Evolutionary conservation across 2,888 invertebrate species (phyloP).

Genomic region (Dasysyrphus tricinctus): DNA sequence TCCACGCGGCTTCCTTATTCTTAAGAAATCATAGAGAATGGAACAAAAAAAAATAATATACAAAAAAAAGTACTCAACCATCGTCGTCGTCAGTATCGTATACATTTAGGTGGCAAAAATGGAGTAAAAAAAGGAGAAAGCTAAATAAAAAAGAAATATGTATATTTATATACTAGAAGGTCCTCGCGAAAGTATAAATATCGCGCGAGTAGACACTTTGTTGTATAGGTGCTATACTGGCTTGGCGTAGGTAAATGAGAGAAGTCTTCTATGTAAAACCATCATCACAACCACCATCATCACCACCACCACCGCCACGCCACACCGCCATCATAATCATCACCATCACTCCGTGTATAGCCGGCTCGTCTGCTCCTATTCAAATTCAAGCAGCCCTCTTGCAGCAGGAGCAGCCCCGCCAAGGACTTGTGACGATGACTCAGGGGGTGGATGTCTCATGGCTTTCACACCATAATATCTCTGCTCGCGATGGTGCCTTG

Average conservation of each 20-base stretch:
- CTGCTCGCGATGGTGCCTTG: constrained; percentile 14
- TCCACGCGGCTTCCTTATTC: constrained; percentile 74
- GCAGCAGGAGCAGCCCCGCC: constrained; percentile 63
- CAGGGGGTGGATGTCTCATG: constrained; percentile 73
- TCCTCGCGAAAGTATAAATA: constrained; percentile 74
- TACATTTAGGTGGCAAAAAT: constrained; percentile 57
- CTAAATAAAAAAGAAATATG: constrained; percentile 38
- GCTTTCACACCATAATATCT: constrained; percentile 56
- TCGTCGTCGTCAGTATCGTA: constrained; percentile 37
- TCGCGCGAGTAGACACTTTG: constrained; percentile 71
- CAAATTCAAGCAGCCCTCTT: constrained; percentile 71
- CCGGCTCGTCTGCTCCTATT: constrained; percentile 75
- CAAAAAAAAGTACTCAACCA: constrained; percentile 39
- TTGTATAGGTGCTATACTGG: constrained; percentile 70
- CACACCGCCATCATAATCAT: constrained; percentile 45
- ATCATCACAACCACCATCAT: constrained; percentile 49
- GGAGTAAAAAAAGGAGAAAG: constrained; percentile 54
- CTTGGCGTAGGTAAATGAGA: constrained; percentile 70
- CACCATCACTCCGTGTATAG: constrained; percentile 61
- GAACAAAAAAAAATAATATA: too few species aligned
- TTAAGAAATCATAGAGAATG: constrained; percentile 56
- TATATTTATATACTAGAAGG: constrained; percentile 60
- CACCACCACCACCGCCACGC: constrained; percentile 26
- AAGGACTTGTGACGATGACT: constrained; percentile 75
- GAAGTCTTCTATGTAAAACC: constrained; percentile 66